phyloP scores from a whole-genome alignment of 2,113 vertebrate species.

The Archocentrus centrarchus region DNA sequence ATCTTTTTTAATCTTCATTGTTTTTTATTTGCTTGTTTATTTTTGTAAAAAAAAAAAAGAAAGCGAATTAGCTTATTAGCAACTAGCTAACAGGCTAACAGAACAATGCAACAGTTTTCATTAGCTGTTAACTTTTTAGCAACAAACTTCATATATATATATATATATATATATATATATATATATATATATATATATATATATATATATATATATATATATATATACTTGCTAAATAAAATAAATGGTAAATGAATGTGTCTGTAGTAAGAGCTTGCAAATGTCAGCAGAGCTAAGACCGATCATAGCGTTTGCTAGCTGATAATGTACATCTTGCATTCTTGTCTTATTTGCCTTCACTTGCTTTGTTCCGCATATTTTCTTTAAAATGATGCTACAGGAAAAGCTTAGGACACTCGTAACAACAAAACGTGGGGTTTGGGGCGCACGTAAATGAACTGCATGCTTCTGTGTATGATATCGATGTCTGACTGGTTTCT shows the following conservation, averaged over 20 bases:
- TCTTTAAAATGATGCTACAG: background rate
- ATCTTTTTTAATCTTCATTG: too few species aligned
- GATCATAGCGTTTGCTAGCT: background rate
- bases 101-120: background rate
- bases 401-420: background rate
- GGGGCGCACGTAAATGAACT: background rate
- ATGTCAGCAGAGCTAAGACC: background rate
- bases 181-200: rapidly evolving
- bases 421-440: background rate
- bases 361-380: background rate
- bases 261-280: background rate
- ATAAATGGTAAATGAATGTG: background rate
- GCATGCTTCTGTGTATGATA: background rate
- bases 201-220: rapidly evolving
- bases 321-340: background rate
- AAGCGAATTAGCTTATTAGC: background rate
- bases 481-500: background rate
- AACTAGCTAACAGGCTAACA: background rate
- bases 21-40: too few species aligned
- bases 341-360: background rate
- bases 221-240: background rate
- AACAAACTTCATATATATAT: background rate
- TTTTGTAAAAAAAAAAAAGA: background rate
- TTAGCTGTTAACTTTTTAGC: background rate
- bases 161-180: too few species aligned